Conservation (phyloP, 2,888 invertebrate species). For the Cryptocephalus primarius region DNA sequence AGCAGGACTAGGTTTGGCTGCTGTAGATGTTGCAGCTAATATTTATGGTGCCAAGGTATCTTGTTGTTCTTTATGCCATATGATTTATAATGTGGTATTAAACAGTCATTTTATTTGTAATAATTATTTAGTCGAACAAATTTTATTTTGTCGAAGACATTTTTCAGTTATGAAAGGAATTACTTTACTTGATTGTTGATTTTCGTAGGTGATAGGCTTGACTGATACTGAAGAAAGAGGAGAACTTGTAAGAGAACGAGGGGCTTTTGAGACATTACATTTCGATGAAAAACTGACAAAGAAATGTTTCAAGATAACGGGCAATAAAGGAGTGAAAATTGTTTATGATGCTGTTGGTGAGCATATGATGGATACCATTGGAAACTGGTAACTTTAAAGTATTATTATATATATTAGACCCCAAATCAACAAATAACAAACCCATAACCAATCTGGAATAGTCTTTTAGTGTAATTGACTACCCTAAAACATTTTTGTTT, state of each 20-base stretch:
- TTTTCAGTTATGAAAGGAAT: background rate
- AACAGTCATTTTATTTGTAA: too few species aligned
- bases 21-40: conserved; percentile 57
- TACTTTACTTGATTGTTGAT: background rate
- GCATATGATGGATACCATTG: conserved; percentile 44
- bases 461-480: conserved; percentile 19
- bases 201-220: conserved; percentile 53
- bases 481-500: conserved; percentile 10
- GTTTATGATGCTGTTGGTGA: conserved; percentile 57
- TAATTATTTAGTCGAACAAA: too few species aligned
- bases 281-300: conserved; percentile 44
- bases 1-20: conserved; percentile 52
- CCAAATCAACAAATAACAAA: too few species aligned
- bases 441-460: background rate
- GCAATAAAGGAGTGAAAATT: conserved; percentile 48
- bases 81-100: too few species aligned
- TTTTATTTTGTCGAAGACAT: background rate
- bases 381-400: conserved; percentile 42
- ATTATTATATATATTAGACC: too few species aligned
- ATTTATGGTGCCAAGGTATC: conserved; percentile 52
- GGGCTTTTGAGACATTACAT: conserved; percentile 53
- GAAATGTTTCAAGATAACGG: conserved; percentile 45
- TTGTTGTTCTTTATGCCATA: too few species aligned
- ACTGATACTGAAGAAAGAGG: conserved; percentile 51
- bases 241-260: conserved; percentile 45